Conservation (phyloP, 2,797 vertebrate species). For the Ammospiza maritima region DNA sequence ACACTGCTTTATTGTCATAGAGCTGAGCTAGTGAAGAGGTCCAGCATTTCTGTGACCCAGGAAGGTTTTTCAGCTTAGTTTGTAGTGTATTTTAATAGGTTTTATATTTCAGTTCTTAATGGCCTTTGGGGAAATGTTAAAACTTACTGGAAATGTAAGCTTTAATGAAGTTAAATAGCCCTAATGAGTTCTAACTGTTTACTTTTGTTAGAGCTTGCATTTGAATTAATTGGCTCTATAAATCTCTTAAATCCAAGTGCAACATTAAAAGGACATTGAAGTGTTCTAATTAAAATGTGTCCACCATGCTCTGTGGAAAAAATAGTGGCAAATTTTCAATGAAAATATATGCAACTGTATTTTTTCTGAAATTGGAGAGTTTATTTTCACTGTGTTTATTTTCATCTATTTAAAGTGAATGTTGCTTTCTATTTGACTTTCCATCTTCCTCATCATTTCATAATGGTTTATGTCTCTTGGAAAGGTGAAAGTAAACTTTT, state of each 20-base stretch:
- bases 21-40: background rate
- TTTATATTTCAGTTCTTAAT: background rate
- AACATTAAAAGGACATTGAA: background rate
- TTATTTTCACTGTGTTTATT: slow-evolving; percentile 20
- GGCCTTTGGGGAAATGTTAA: background rate
- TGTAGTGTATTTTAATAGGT: background rate
- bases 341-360: background rate
- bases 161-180: background rate
- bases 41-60: background rate
- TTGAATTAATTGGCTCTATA: background rate
- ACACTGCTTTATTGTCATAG: background rate
- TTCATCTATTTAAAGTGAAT: background rate
- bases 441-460: rapidly evolving
- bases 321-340: background rate
- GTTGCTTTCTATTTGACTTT: background rate
- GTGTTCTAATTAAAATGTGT: background rate
- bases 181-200: background rate
- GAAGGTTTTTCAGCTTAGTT: background rate
- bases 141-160: background rate
- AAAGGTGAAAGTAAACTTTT: slow-evolving; percentile 1
- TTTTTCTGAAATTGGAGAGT: background rate
- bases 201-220: background rate
- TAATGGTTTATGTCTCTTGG: slow-evolving; percentile 4
- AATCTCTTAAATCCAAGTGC: background rate
- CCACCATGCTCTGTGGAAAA: background rate